phyloP scores from a whole-genome alignment of 2,888 invertebrate species.

The Glaucopsyche alexis region DNA sequence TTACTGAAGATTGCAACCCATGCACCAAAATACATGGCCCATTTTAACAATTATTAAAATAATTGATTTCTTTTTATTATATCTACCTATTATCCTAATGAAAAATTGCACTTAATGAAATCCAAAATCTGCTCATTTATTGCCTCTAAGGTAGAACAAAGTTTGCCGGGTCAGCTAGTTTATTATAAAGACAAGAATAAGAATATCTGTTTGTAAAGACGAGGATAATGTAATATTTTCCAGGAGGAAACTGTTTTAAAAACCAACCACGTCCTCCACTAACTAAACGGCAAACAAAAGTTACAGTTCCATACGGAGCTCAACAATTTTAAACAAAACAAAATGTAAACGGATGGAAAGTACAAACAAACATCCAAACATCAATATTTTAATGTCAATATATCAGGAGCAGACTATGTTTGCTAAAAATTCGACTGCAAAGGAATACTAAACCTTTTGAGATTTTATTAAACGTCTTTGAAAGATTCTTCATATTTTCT shows the following conservation, averaged over 20 bases:
- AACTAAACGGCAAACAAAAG: conserved; percentile 15
- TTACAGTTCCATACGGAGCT: neutral
- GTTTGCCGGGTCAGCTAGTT: too few relatives aligned
- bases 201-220: neutral
- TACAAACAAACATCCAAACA: neutral
- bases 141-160: too few relatives aligned
- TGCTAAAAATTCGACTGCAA: neutral
- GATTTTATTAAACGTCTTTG: neutral
- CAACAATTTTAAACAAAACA: conserved; percentile 15
- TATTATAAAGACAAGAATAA: neutral
- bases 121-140: too few relatives aligned
- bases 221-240: neutral
- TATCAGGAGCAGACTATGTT: neutral
- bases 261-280: neutral
- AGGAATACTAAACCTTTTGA: conserved; percentile 13
- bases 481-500: neutral
- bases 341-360: neutral
- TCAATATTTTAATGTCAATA: conserved; percentile 17
- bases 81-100: too few relatives aligned
- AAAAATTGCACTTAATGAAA: too few relatives aligned
- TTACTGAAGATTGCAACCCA: too few relatives aligned
- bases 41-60: too few relatives aligned
- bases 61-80: too few relatives aligned
- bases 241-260: neutral
- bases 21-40: too few relatives aligned